Percentiles rank a stretch among this genome's conserved stretches.
Evolutionary conservation across 2,113 vertebrate genomes (phyloP).

Genomic region (Clarias gariepinus): DNA sequence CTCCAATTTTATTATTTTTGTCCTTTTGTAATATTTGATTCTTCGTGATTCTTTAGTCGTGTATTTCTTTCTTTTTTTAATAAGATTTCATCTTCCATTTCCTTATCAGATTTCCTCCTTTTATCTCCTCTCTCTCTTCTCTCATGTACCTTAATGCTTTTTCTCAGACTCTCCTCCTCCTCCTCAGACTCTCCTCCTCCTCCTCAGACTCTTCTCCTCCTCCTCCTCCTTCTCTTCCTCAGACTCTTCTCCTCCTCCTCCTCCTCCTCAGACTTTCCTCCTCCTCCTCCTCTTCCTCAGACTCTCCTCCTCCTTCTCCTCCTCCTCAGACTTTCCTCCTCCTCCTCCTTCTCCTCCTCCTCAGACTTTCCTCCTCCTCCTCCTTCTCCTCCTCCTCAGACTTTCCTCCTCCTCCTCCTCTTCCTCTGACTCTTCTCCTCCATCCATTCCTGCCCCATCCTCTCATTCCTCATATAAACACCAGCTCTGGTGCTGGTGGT

Average conservation of each 20-base stretch:
- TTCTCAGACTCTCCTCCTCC: not conserved
- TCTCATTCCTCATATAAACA: not conserved
- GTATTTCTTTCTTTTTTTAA: slow-evolving; percentile 4
- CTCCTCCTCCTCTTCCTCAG: too few species aligned
- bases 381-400: not conserved
- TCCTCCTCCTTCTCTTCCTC: too few species aligned
- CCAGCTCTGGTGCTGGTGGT: not conserved
- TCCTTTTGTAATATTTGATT: not conserved
- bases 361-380: too few species aligned
- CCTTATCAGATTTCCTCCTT: not conserved
- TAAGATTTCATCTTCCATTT: not conserved
- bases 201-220: not conserved
- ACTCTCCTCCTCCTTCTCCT: too few species aligned
- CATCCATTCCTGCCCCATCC: not conserved
- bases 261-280: too few species aligned
- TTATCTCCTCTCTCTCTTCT: not conserved
- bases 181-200: not conserved
- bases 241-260: too few species aligned
- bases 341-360: too few species aligned
- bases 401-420: not conserved
- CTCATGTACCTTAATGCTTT: not conserved
- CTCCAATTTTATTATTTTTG: too few species aligned
- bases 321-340: too few species aligned
- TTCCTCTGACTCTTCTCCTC: not conserved
- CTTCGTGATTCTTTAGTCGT: not conserved